These are phyloP conservation scores for Pluvianellus socialis DNA, from an alignment of 2,113 vertebrate species.

Conservation along the genomic window DNA sequence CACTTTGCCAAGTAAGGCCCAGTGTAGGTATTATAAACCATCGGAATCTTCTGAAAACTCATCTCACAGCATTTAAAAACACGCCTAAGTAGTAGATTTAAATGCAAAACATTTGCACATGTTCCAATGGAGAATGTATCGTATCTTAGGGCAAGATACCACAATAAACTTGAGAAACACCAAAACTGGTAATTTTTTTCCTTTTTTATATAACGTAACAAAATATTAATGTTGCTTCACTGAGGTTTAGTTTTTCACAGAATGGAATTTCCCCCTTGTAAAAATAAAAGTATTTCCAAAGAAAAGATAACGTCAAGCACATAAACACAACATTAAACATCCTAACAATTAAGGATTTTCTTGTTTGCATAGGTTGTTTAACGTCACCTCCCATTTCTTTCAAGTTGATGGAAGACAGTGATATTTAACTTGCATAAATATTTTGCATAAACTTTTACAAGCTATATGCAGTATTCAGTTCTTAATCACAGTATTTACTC, in stretches of 20 bases:
- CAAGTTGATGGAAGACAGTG: not conserved
- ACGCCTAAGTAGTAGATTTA: not conserved
- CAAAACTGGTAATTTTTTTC: not conserved
- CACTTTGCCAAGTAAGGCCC: not conserved
- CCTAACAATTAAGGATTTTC: not conserved
- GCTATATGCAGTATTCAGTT: not conserved
- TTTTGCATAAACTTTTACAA: not conserved
- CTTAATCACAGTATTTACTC: conserved; percentile 36
- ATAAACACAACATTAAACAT: not conserved
- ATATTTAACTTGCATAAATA: not conserved
- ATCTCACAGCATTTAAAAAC: not conserved
- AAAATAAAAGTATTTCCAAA: not conserved
- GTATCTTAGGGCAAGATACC: not conserved
- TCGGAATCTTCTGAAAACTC: not conserved
- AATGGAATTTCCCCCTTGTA: not conserved
- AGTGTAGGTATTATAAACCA: not conserved
- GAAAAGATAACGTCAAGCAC: not conserved
- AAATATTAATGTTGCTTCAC: not conserved
- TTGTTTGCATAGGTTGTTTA: not conserved
- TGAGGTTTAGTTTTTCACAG: not conserved
- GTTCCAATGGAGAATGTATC: not conserved
- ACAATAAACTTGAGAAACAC: not conserved
- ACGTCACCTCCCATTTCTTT: not conserved
- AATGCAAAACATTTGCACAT: not conserved
- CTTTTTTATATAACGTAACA: not conserved